phyloP scores from a whole-genome alignment of 2,797 vertebrate species.

The Echiichthys vipera region DNA sequence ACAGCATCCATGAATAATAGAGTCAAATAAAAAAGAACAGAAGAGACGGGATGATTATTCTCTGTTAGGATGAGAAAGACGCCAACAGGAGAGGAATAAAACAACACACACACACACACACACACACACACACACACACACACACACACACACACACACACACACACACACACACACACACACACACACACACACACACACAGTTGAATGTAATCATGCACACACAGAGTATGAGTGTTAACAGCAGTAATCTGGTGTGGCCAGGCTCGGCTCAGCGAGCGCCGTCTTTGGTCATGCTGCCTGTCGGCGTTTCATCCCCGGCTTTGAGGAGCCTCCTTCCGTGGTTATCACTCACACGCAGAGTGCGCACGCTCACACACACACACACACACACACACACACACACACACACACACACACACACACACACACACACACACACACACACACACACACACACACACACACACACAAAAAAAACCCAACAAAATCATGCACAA shows the following conservation, averaged over 20 bases:
- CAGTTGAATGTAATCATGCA: background rate
- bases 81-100: background rate
- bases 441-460: slow-evolving; percentile 28
- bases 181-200: slow-evolving; percentile 14
- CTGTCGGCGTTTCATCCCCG: slow-evolving; percentile 61
- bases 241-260: slow-evolving; percentile 63
- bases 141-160: too few species aligned
- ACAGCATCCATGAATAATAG: background rate
- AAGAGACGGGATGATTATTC: slow-evolving; percentile 2
- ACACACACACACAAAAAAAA: slow-evolving; percentile 20
- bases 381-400: slow-evolving; percentile 34
- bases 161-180: slow-evolving; percentile 10
- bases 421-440: slow-evolving; percentile 36
- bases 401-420: slow-evolving; percentile 21
- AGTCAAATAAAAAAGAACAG: background rate
- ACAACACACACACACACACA: background rate
- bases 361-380: slow-evolving; percentile 29
- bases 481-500: slow-evolving; percentile 18
- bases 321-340: slow-evolving; percentile 62
- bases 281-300: slow-evolving; percentile 66
- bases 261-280: slow-evolving; percentile 50
- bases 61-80: slow-evolving; percentile 4
- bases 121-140: slow-evolving; percentile 12
- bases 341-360: slow-evolving; percentile 64
- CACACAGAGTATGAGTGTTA: slow-evolving; percentile 37